Evolutionary conservation across 2,113 vertebrate genomes (phyloP).

Genomic region (Excalfactoria chinensis): DNA sequence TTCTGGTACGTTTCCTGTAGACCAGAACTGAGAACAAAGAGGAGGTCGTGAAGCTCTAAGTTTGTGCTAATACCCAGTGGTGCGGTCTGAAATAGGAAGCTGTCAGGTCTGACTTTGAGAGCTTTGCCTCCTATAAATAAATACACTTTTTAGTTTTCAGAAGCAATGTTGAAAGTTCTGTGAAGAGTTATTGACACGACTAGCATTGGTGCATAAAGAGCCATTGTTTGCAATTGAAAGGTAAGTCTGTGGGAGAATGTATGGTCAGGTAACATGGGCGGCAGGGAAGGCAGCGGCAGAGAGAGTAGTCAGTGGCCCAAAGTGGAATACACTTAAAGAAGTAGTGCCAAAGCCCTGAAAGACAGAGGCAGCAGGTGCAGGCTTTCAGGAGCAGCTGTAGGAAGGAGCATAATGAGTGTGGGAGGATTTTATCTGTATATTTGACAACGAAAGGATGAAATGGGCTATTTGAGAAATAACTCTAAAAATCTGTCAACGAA

Average conservation of each 20-base stretch:
- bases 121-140: not conserved
- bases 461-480: not conserved
- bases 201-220: not conserved
- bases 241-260: not conserved
- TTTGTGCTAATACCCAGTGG: not conserved
- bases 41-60: not conserved
- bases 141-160: not conserved
- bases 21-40: not conserved
- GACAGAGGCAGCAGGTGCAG: accelerated
- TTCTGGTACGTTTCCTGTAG: not conserved
- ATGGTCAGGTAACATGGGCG: not conserved
- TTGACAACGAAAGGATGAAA: not conserved
- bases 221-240: not conserved
- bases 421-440: not conserved
- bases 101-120: not conserved
- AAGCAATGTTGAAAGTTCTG: not conserved
- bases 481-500: not conserved
- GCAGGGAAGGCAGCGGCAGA: not conserved
- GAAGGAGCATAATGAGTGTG: not conserved
- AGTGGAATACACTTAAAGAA: not conserved
- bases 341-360: not conserved
- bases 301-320: not conserved
- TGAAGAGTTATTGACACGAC: not conserved
- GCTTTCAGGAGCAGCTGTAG: not conserved
- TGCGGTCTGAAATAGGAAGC: not conserved